These are phyloP conservation scores for Anoura caudifer DNA, from an alignment of 2,113 vertebrate species.

Conservation along the genomic window DNA sequence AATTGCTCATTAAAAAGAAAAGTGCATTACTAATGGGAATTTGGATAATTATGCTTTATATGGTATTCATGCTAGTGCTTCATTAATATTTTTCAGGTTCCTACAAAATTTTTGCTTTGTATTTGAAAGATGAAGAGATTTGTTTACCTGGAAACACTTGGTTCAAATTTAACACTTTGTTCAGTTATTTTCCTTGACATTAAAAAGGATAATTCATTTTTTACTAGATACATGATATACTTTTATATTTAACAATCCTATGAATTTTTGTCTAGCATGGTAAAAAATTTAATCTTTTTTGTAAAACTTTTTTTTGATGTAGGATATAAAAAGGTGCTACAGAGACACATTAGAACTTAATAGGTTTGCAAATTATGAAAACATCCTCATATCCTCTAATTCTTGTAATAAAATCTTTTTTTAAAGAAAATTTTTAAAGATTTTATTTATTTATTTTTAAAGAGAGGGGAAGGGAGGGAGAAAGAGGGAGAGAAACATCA, in stretches of 20 bases:
- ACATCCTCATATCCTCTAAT: not conserved
- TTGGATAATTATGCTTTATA: conserved; percentile 73
- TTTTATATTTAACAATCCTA: conserved; percentile 78
- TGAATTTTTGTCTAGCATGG: conserved; percentile 72
- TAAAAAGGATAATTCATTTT: conserved; percentile 74
- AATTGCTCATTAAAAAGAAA: conserved; percentile 71
- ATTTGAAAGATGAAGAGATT: conserved; percentile 56
- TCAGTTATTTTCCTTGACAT: conserved; percentile 56
- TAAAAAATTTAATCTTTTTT: conserved; percentile 51
- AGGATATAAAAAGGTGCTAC: conserved; percentile 72
- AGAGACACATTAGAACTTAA: conserved; percentile 77
- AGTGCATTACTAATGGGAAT: conserved; percentile 56
- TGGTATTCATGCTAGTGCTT: conserved; percentile 59
- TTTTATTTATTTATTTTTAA: no score
- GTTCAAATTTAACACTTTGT: conserved; percentile 62
- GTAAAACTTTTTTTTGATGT: conserved; percentile 74
- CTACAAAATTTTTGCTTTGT: conserved; percentile 66
- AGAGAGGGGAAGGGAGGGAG: no score
- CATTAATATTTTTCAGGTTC: conserved; percentile 63
- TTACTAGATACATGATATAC: conserved; percentile 74
- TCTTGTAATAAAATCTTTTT: not conserved
- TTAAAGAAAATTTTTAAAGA: not conserved
- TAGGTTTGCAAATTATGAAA: conserved; percentile 74
- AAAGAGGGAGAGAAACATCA: no score
- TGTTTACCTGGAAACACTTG: conserved; percentile 60